Percentiles rank a stretch among this genome's conserved stretches.
These are phyloP conservation scores for Periparus ater DNA, from an alignment of 2,797 vertebrate species.

Conservation along the genomic window DNA sequence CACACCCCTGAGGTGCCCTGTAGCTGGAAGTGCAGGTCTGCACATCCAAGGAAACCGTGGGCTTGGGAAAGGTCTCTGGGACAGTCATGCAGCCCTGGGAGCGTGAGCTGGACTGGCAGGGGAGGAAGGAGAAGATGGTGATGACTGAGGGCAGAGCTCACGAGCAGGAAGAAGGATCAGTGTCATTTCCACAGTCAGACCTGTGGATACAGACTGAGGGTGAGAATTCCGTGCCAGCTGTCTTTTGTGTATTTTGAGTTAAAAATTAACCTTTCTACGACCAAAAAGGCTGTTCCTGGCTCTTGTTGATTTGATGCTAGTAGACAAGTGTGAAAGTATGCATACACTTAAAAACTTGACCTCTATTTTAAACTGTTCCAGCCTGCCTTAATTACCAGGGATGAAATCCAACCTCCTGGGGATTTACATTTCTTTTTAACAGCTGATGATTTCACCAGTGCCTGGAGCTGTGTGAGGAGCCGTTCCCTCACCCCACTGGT, in stretches of 20 bases:
- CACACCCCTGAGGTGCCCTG: rapidly evolving
- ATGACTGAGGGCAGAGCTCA: background rate
- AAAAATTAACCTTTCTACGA: background rate
- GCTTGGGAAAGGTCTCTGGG: background rate
- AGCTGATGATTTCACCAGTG: conserved; percentile 45
- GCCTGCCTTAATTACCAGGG: conserved; percentile 33
- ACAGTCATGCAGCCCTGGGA: background rate
- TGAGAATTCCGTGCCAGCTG: background rate
- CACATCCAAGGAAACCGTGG: background rate
- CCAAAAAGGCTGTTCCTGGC: background rate
- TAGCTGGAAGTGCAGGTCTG: background rate
- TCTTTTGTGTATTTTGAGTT: conserved; percentile 21
- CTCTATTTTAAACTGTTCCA: conserved; percentile 2
- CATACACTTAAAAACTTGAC: background rate
- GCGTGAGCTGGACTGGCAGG: rapidly evolving
- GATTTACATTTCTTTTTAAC: conserved; percentile 16
- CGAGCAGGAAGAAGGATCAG: background rate
- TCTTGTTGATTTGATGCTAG: background rate
- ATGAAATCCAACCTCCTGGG: conserved; percentile 4
- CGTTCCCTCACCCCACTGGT: rapidly evolving
- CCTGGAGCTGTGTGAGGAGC: background rate
- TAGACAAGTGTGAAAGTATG: background rate
- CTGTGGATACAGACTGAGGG: background rate
- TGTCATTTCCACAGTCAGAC: background rate
- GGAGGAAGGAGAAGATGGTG: background rate